Base-by-base conservation (phyloP, 2,797 vertebrate species). In the Cirrhinus molitorella region DNA sequence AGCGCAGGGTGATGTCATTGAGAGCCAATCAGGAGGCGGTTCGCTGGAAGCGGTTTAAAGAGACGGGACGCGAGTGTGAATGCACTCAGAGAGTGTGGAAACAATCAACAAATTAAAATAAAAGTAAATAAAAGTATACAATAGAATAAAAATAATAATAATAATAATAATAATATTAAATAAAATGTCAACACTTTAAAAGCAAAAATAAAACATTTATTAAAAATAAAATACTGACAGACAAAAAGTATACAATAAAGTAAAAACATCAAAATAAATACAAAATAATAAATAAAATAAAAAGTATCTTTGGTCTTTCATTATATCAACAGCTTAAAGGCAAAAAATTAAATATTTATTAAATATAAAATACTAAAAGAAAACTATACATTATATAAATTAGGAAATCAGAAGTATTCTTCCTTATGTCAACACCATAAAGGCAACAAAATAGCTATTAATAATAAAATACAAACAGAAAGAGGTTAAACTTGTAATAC, bases 1-100 rank as follows among this genome's bases (percentile, higher is more conserved):
- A 91, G 86, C 85, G 57, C 55, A 79, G 74, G 92, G 93, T 98
- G 96, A 98, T 96, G 97, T 98, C 97, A 98, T 95, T 95, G 92
- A 89, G 91, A 94, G 90, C 97, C 97, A 98, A 98, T 98, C 92
- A 94, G 89, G 91, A 89, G 91, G 86, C 90, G 87, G 87, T 83
- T 78, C 90, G 45, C 89, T 90, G 92, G 86, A 93, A 88, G 88
- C 8, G 83, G 88, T 90, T 93, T 93, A 86, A 92, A 91, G 88
- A 86, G 68, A 83, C 89, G 79, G 21, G n/a, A 81, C 89, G 81
- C 49, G 17, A 73, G 61, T 66, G 45, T 49, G 8, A 40, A 67
- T 2, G 31, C 28, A 5, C 43, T 55, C 31, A 40, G 37, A 34
- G 5, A 9, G 37, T 40, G 37, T 40, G 8, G 7, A 40, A 9